Percentiles rank a stretch among this genome's conserved stretches.
Evolutionary conservation across 2,113 vertebrate genomes (phyloP).

Genomic region (Pica pica): DNA sequence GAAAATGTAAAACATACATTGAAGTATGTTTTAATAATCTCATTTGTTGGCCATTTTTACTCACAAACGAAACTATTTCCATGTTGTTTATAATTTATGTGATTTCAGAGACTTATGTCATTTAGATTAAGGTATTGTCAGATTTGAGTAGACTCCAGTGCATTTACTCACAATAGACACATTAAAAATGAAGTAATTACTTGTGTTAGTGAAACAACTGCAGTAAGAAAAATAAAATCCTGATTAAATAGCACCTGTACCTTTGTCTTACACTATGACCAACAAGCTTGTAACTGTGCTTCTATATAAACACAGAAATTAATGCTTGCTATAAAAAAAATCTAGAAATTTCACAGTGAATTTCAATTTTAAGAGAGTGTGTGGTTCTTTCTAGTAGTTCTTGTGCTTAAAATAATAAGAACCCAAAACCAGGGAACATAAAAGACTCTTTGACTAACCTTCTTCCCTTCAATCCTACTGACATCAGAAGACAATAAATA

Average conservation of each 20-base stretch:
- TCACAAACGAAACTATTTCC: not conserved
- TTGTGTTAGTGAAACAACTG: not conserved
- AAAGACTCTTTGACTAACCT: not conserved
- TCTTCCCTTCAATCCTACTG: not conserved
- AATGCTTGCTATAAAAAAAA: not conserved
- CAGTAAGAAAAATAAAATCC: not conserved
- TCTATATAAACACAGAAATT: not conserved
- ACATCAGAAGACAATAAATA: not conserved
- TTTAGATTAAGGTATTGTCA: not conserved
- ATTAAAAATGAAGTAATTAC: not conserved
- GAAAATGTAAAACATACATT: not conserved
- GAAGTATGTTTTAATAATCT: not conserved
- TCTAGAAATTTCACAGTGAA: not conserved
- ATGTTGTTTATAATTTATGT: not conserved
- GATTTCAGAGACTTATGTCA: not conserved
- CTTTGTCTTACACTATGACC: not conserved
- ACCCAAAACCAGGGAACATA: not conserved
- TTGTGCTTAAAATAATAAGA: not conserved
- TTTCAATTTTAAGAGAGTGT: not conserved
- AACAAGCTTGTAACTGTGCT: not conserved
- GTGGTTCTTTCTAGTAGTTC: not conserved
- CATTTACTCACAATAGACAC: not conserved
- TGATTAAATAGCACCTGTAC: not conserved
- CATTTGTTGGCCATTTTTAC: not conserved
- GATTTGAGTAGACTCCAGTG: not conserved